Evolutionary conservation across 2,113 vertebrate genomes (phyloP).

Genomic region (Anoplopoma fimbria): DNA sequence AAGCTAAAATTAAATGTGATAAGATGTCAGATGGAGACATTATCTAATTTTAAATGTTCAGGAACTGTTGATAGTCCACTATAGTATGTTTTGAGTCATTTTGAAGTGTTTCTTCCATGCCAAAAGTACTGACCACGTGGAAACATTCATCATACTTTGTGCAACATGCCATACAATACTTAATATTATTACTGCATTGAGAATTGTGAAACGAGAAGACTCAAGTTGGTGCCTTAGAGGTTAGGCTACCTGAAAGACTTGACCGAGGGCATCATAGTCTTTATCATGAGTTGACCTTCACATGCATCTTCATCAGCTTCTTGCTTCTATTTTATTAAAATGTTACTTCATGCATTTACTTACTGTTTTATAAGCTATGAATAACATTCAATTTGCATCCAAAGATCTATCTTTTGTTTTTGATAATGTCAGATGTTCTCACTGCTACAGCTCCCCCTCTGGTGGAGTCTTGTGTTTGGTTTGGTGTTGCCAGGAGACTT

Average conservation of each 20-base stretch:
- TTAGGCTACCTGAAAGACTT: not conserved
- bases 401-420: not conserved
- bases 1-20: no score
- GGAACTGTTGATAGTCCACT: no score
- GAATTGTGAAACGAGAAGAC: not conserved
- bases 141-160: no score
- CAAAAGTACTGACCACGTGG: not conserved
- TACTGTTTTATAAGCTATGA: not conserved
- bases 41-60: no score
- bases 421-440: not conserved
- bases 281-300: not conserved
- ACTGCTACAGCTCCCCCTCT: conserved; percentile 30
- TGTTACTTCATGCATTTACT: not conserved
- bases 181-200: not conserved
- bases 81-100: not conserved
- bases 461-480: conserved; percentile 48
- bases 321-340: not conserved
- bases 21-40: no score
- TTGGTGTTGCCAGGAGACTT: conserved; percentile 73
- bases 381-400: not conserved
- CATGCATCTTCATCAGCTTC: not conserved
- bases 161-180: not conserved
- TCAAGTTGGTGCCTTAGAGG: not conserved
- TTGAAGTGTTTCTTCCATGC: not conserved
- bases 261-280: not conserved